phyloP scores from a whole-genome alignment of 2,113 vertebrate genomes.

The Prietella phreatophila region DNA sequence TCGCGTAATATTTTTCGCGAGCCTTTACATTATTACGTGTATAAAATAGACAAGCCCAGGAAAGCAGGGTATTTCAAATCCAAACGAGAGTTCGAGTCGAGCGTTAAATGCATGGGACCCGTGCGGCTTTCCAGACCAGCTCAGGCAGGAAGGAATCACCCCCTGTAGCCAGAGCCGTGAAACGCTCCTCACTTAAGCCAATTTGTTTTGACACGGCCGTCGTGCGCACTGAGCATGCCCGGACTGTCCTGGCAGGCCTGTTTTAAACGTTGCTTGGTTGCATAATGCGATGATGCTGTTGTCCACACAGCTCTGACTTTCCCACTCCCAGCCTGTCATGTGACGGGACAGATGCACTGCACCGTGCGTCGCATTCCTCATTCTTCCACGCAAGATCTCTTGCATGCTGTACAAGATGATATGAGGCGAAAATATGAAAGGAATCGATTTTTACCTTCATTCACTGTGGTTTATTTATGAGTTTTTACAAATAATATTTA shows the following conservation, averaged over 20 bases:
- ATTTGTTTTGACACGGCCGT: constrained; percentile 68
- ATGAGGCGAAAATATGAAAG: background rate
- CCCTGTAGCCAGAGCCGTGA: constrained; percentile 61
- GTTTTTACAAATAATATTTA: background rate
- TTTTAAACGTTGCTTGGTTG: constrained; percentile 69
- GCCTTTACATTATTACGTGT: background rate
- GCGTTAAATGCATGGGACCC: background rate
- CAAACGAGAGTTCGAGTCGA: background rate
- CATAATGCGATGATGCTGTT: constrained; percentile 66
- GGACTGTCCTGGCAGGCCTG: constrained; percentile 60
- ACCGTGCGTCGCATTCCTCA: constrained; percentile 57
- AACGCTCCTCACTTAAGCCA: constrained; percentile 68
- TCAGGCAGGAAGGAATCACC: constrained; percentile 49
- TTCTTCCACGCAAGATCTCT: background rate
- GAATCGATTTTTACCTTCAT: background rate
- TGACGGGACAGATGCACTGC: constrained; percentile 53
- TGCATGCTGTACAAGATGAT: background rate
- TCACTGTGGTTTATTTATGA: background rate
- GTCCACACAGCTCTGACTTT: constrained; percentile 57
- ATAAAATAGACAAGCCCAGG: background rate
- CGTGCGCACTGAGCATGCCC: constrained; percentile 68
- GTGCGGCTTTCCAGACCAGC: background rate
- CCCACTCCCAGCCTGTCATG: constrained; percentile 62
- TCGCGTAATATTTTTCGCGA: background rate
- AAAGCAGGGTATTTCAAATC: background rate